A percentile compares a stretch with the other conserved stretches of the same genome.
phyloP scores from a whole-genome alignment of 2,113 vertebrate genomes.

The Zosterops lateralis region DNA sequence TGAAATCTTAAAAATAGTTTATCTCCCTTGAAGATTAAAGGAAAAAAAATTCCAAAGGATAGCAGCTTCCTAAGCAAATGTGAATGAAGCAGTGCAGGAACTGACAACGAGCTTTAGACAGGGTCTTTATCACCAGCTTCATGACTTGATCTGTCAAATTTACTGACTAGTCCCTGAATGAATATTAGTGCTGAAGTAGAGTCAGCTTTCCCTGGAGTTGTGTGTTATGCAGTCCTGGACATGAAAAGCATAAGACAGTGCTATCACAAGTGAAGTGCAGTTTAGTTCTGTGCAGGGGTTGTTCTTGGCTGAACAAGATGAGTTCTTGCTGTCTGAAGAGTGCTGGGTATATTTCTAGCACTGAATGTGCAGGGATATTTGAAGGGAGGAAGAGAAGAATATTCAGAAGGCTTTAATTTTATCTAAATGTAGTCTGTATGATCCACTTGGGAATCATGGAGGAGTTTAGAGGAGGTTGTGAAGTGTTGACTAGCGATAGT shows the following conservation, averaged over 20 bases:
- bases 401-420: slow-evolving; percentile 30
- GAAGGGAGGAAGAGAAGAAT: slow-evolving; percentile 19
- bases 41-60: background rate
- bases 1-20: background rate
- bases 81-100: background rate
- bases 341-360: slow-evolving; percentile 18
- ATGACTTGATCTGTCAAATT: background rate
- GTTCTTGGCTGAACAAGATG: slow-evolving; percentile 7
- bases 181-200: background rate
- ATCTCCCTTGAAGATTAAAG: slow-evolving; percentile 2
- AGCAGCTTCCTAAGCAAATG: background rate
- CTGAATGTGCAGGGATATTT: slow-evolving; percentile 23
- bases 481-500: slow-evolving; percentile 32
- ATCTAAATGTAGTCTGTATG: background rate
- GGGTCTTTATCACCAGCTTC: background rate
- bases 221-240: background rate
- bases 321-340: background rate
- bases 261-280: background rate
- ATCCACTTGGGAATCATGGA: slow-evolving; percentile 17
- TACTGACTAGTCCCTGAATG: background rate
- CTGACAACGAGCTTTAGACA: background rate
- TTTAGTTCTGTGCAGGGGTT: background rate
- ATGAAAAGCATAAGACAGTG: background rate
- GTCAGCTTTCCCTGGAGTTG: background rate
- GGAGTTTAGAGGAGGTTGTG: slow-evolving; percentile 37